phyloP scores from a whole-genome alignment of 2,797 vertebrate species.

The Lophotriccus pileatus region DNA sequence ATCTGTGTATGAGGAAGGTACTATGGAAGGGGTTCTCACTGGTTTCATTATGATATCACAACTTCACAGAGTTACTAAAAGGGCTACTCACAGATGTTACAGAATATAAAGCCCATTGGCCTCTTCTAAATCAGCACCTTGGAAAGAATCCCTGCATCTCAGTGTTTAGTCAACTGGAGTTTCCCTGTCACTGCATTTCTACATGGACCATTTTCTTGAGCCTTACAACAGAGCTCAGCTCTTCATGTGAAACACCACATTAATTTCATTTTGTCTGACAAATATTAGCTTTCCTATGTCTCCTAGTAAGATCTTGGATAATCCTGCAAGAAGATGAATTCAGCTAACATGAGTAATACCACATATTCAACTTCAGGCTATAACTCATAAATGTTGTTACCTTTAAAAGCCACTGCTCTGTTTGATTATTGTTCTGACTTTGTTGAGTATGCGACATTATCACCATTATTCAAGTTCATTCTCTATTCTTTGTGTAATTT shows the following conservation, averaged over 20 bases:
- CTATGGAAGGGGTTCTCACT: background rate
- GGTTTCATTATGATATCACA: background rate
- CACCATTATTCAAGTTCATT: background rate
- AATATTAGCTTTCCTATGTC: background rate
- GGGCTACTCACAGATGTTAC: background rate
- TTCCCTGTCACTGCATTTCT: background rate
- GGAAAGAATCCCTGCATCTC: background rate
- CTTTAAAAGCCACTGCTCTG: constrained; percentile 15
- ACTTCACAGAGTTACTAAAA: background rate
- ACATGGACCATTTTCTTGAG: background rate
- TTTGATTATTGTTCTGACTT: background rate
- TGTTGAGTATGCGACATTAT: background rate
- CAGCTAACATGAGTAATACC: background rate
- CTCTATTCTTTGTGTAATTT: background rate
- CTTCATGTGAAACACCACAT: background rate
- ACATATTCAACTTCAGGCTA: background rate
- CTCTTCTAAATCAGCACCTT: background rate
- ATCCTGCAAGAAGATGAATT: background rate
- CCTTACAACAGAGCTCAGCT: background rate
- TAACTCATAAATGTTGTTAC: background rate
- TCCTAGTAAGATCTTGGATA: background rate
- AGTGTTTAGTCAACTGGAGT: background rate
- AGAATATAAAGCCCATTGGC: background rate
- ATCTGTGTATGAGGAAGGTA: rapidly evolving
- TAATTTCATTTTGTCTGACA: background rate